Conservation (phyloP, 2,888 invertebrate genomes). For the Drosophila helvetica region DNA sequence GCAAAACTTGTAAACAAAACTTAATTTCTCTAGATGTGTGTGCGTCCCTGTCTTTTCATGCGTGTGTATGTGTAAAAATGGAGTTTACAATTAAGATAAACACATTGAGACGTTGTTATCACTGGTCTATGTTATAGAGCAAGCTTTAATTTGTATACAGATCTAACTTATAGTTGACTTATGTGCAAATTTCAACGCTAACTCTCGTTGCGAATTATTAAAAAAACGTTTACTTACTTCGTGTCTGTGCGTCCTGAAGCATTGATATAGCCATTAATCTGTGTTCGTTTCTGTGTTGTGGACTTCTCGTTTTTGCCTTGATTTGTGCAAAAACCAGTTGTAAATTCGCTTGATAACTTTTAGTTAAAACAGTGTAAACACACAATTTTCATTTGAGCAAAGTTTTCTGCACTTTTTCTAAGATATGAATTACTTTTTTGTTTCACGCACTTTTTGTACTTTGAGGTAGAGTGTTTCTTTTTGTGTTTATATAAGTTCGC, state of each 20-base stretch:
- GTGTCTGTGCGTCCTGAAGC: slow-evolving; percentile 83
- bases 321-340: slow-evolving; percentile 26
- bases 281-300: slow-evolving; percentile 19
- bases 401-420: slow-evolving; percentile 37
- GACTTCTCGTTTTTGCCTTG: slow-evolving; percentile 18
- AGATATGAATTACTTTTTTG: slow-evolving; percentile 32
- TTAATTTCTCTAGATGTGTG: slow-evolving; percentile 48
- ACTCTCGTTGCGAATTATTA: not conserved
- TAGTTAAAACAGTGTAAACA: slow-evolving; percentile 53
- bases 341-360: slow-evolving; percentile 38
- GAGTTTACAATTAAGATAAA: slow-evolving; percentile 55
- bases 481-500: slow-evolving; percentile 52
- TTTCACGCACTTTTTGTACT: slow-evolving; percentile 71
- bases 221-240: slow-evolving; percentile 75
- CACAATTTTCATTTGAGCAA: slow-evolving; percentile 63
- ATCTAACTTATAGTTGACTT: not conserved
- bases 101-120: slow-evolving; percentile 69
- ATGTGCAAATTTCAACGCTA: not conserved
- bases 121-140: slow-evolving; percentile 8
- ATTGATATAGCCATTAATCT: slow-evolving; percentile 82
- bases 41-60: slow-evolving; percentile 15
- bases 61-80: slow-evolving; percentile 51
- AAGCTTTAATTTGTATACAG: not conserved
- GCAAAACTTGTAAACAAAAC: slow-evolving; percentile 75
- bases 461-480: slow-evolving; percentile 68